Base-by-base conservation (phyloP, 2,888 invertebrate genomes). In the Tinea pellionella region DNA sequence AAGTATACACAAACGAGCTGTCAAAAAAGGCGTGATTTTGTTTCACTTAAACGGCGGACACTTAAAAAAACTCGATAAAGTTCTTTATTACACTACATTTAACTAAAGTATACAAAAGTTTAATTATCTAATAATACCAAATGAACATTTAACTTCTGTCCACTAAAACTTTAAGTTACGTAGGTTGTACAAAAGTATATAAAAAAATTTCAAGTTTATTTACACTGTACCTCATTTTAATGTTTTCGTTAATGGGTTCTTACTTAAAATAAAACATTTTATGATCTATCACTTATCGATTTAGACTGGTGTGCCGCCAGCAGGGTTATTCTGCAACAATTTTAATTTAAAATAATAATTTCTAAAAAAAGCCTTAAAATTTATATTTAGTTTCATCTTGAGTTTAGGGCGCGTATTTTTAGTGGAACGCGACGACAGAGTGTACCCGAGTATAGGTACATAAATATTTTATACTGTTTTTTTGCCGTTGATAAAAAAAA, bases 181-280 rank as follows among this genome's bases (percentile, higher is more conserved):
- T n/a, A n/a, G n/a, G n/a, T n/a, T n/a, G 16, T 16, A 16, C 15
- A 16, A 15, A 47, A 47, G n/a, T n/a, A 47, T 47, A 15, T 16
- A 15, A 47, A 47, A 41, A 16, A 16, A 8, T 16, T 47, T 47
- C 15, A 47, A 66, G 69, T 70, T 71, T 73, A 72, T 74, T 76
- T 71, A 70, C 64, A 63, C 66, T 63, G 66, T 68, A 68, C 65
- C 63, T 65, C 65, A 66, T 70, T 47, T 72, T 74, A 70, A 77
- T 73, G 72, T 71, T 70, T 72, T 67, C 69, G 74, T 75, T 81
- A 79, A 79, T 78, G 74, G 74, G 67, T 71, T 77, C 74, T 75
- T 73, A 78, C 77, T 78, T 77, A 74, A 57, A 75, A 74, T 71
- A 69, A 63, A 66, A 65, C 65, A 63, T 67, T 72, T 73, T 69